Conservation (phyloP, 2,888 invertebrate genomes). For the Caenorhabditis sp. region DNA sequence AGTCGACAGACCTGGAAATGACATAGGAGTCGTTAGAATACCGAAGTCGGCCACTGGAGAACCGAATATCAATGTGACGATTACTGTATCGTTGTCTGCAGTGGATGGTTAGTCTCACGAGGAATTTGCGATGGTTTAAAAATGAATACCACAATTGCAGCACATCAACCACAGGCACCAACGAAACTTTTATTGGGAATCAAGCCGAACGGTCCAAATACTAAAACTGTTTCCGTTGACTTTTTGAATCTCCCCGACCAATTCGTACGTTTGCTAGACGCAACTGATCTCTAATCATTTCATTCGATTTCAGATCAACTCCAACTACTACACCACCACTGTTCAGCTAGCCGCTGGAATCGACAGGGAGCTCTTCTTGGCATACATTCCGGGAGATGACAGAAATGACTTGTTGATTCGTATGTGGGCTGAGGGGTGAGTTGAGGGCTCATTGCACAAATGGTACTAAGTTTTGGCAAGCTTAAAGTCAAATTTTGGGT, state of each 20-base stretch:
- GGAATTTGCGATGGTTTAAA: too few species aligned
- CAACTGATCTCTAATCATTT: too few species aligned
- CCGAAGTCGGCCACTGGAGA: not conserved
- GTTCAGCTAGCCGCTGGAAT: slow-evolving; percentile 19
- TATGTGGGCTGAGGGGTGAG: slow-evolving; percentile 34
- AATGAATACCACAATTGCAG: not conserved
- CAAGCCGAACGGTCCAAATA: slow-evolving; percentile 9
- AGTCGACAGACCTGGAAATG: not conserved
- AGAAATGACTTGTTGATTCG: slow-evolving; percentile 35
- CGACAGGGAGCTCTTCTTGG: slow-evolving; percentile 15
- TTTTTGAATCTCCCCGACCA: not conserved
- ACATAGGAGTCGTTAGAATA: slow-evolving; percentile 16
- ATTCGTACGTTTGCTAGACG: not conserved
- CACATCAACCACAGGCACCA: slow-evolving; percentile 13
- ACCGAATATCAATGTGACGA: slow-evolving; percentile 5
- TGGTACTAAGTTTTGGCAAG: too few species aligned
- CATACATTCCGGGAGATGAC: slow-evolving; percentile 10
- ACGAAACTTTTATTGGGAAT: slow-evolving; percentile 7
- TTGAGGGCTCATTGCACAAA: not conserved
- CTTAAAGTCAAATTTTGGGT: too few species aligned
- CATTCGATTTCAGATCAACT: slow-evolving; percentile 25
- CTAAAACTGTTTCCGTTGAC: not conserved
- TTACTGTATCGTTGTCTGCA: slow-evolving; percentile 37
- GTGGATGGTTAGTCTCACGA: slow-evolving; percentile 15
- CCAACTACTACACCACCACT: slow-evolving; percentile 39